A percentile compares a stretch with the other conserved stretches of the same genome.
phyloP scores from a whole-genome alignment of 2,797 vertebrate genomes.

The Otolemur crassicaudatus region DNA sequence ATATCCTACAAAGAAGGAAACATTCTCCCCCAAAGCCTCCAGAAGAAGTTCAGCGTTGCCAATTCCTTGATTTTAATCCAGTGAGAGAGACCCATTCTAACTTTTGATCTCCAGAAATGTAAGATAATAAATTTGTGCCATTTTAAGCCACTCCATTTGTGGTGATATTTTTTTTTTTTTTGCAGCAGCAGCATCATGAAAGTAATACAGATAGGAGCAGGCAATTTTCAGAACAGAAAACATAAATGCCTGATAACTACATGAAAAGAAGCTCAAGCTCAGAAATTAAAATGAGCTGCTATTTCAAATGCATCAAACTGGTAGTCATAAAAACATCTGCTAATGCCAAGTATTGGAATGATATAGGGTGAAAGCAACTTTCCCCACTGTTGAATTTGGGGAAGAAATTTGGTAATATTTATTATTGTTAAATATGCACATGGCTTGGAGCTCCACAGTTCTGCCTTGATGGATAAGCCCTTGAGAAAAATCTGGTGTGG shows the following conservation, averaged over 20 bases:
- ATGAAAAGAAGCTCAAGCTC: not conserved
- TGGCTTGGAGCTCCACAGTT: not conserved
- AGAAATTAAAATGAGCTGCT: not conserved
- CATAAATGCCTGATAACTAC: not conserved
- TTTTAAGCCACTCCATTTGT: not conserved
- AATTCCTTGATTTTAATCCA: constrained; percentile 26
- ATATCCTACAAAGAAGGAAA: not conserved
- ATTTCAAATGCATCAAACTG: constrained; percentile 4
- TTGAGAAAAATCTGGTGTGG: not conserved
- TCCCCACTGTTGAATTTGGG: not conserved
- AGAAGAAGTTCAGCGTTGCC: not conserved
- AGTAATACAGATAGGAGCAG: not conserved
- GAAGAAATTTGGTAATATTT: not conserved
- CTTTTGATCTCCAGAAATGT: not conserved
- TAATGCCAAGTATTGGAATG: not conserved
- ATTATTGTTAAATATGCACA: not conserved
- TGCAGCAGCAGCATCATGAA: not conserved
- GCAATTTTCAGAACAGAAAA: constrained; percentile 3
- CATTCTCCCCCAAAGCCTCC: not conserved
- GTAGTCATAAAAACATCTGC: constrained; percentile 19
- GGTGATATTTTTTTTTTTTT: not conserved
- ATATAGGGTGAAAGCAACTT: not conserved
- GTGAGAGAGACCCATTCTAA: not conserved
- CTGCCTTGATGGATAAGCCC: not conserved
- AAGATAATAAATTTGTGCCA: not conserved